Percentiles rank a stretch among this genome's conserved stretches.
These are phyloP conservation scores for Pteronura brasiliensis DNA, from an alignment of 2,113 vertebrate species.

Conservation along the genomic window DNA sequence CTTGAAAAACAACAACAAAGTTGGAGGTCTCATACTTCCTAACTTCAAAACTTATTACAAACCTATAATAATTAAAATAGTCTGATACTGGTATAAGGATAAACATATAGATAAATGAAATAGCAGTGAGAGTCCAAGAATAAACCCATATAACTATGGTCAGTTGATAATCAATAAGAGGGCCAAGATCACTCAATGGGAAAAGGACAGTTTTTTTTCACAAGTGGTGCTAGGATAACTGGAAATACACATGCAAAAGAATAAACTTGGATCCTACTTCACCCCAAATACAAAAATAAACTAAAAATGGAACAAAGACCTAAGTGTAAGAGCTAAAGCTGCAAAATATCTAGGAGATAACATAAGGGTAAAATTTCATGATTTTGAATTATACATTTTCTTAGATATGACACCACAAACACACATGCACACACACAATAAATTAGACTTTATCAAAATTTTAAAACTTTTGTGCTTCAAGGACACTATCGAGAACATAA, in stretches of 20 bases:
- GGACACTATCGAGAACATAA: background rate
- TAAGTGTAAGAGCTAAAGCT: background rate
- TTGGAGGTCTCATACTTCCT: too few species aligned
- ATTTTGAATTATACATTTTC: background rate
- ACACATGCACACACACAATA: background rate
- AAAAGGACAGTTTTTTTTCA: background rate
- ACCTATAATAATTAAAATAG: background rate
- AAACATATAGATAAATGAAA: background rate
- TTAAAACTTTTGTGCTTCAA: background rate
- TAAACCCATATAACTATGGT: background rate
- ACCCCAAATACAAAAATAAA: background rate
- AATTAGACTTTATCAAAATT: background rate
- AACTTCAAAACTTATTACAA: too few species aligned
- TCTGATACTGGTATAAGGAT: background rate
- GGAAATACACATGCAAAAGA: background rate
- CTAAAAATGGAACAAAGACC: background rate
- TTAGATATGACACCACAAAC: background rate
- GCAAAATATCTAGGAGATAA: background rate
- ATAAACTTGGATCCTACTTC: background rate
- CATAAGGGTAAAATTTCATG: background rate
- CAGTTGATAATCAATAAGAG: background rate
- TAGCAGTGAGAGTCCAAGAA: background rate
- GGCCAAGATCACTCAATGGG: background rate
- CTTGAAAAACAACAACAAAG: too few species aligned
- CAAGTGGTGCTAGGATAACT: background rate